A percentile compares a stretch with the other conserved stretches of the same genome.
These are phyloP conservation scores for Aricia agestis DNA, from an alignment of 1,140 invertebrate species.

Conservation along the genomic window DNA sequence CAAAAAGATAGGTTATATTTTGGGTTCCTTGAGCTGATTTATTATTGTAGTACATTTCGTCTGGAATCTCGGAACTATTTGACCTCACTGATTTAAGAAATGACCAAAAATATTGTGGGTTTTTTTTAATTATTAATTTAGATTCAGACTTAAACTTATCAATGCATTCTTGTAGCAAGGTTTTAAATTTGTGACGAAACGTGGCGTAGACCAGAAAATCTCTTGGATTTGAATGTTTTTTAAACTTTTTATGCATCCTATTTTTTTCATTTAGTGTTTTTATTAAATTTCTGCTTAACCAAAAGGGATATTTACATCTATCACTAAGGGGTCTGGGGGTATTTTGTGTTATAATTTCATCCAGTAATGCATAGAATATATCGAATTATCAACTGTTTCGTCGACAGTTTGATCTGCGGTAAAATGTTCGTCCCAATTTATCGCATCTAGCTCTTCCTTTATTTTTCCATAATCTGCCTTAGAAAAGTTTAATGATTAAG, in stretches of 20 bases:
- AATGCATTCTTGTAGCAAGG: conserved; percentile 1
- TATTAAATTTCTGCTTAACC: background rate
- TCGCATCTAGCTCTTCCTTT: background rate
- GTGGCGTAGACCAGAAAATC: background rate
- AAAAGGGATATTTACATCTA: background rate
- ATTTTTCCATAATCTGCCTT: background rate
- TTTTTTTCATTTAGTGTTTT: background rate
- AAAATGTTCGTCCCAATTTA: background rate
- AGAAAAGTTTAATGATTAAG: background rate
- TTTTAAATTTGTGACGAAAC: background rate
- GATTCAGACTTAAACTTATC: conserved; percentile 6
- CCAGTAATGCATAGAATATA: background rate
- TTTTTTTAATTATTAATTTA: background rate
- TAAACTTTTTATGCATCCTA: background rate
- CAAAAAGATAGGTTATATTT: background rate
- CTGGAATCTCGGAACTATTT: conserved; percentile 16
- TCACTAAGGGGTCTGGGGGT: background rate
- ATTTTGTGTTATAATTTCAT: background rate
- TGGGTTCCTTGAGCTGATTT: background rate
- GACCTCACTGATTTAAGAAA: conserved; percentile 19
- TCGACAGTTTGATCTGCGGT: background rate
- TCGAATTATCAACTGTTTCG: background rate
- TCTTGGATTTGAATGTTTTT: background rate
- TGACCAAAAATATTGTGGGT: conserved; percentile 14
- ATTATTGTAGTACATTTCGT: conserved; percentile 14